These are phyloP conservation scores for Cheirogaleus medius DNA, from an alignment of 2,113 vertebrate species.

Conservation along the genomic window DNA sequence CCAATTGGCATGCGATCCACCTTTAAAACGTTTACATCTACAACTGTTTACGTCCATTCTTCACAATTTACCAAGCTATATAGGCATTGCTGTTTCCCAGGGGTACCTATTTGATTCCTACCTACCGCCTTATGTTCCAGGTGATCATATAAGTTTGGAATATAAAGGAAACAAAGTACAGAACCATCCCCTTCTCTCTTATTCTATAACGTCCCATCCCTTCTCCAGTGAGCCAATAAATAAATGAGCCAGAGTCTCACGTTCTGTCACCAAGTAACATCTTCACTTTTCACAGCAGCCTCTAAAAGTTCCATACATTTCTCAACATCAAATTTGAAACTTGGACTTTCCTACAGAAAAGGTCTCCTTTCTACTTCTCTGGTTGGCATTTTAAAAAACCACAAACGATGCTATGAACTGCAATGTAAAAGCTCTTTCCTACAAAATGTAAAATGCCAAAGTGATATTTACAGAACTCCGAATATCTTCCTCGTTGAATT, in stretches of 20 bases:
- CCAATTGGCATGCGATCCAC: neutral
- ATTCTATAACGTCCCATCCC: neutral
- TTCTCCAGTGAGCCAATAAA: neutral
- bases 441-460: constrained; percentile 75
- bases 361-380: constrained; percentile 55
- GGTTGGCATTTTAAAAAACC: constrained; percentile 70
- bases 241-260: neutral
- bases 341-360: constrained; percentile 49
- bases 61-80: neutral
- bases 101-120: neutral
- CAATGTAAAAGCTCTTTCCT: constrained; percentile 60
- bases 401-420: constrained; percentile 53
- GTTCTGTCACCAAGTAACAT: neutral
- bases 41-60: neutral
- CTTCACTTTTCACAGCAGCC: neutral
- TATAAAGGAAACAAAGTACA: neutral
- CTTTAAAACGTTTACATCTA: neutral
- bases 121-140: neutral
- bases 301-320: constrained; percentile 33
- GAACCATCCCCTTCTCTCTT: neutral
- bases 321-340: constrained; percentile 53
- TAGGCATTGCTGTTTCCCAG: neutral
- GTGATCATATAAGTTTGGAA: neutral
- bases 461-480: constrained; percentile 71
- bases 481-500: constrained; percentile 70